Percentiles rank a stretch among this genome's conserved stretches.
Conservation (phyloP, 2,888 invertebrate species). For the Leptinotarsa haldemani region DNA sequence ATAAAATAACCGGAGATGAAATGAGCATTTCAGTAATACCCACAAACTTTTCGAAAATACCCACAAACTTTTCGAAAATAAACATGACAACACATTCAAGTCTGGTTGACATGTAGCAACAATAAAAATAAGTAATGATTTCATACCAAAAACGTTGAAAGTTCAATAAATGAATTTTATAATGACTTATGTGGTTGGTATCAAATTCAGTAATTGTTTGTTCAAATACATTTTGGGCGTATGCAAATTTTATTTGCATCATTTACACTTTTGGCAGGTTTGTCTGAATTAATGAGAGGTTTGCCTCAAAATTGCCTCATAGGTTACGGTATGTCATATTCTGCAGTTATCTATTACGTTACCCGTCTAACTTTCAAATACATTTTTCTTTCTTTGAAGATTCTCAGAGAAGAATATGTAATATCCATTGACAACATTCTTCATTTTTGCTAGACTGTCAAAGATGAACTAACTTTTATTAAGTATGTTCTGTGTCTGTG, state of each 20-base stretch:
- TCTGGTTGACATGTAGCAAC: neutral
- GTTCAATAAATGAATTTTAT: conserved; percentile 13
- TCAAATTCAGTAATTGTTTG: conserved; percentile 18
- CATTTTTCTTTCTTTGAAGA: neutral
- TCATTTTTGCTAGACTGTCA: too few species aligned
- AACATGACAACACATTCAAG: neutral
- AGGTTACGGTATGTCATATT: neutral
- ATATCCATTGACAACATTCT: too few species aligned
- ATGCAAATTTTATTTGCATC: conserved; percentile 22
- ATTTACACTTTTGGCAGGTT: conserved; percentile 9
- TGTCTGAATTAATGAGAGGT: conserved; percentile 3
- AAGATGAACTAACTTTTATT: too few species aligned
- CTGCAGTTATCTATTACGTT: neutral
- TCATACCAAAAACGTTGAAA: conserved; percentile 2
- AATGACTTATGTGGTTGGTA: neutral
- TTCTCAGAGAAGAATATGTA: too few species aligned
- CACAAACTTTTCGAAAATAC: neutral
- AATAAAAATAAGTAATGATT: conserved; percentile 21
- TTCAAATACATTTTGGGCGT: conserved; percentile 7
- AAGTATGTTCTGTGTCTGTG: too few species aligned
- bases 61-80: neutral
- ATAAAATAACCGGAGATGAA: neutral
- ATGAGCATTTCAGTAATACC: neutral
- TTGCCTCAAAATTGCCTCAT: neutral
- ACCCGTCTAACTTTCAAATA: neutral